phyloP scores from a whole-genome alignment of 92 coral and sea anemone genomes.

The Chrysogorgia sp. region DNA sequence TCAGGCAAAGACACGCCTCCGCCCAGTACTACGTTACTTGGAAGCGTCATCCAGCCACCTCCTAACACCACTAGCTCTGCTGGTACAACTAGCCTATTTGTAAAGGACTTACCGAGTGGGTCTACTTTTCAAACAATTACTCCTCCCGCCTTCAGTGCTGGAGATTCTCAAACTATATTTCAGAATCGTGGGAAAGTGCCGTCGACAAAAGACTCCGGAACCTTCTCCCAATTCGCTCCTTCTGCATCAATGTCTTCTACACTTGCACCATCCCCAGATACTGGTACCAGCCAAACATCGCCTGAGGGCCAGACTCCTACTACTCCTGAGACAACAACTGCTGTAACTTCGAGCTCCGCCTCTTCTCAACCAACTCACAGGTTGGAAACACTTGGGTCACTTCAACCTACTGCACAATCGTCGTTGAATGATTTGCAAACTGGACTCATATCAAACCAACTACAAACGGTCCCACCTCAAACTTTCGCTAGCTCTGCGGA shows the following conservation, averaged over 20 bases:
- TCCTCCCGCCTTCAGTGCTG: slow-evolving; percentile 1
- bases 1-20: slow-evolving; percentile 15
- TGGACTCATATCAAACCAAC: neutral
- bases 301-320: neutral
- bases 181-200: neutral
- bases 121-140: neutral
- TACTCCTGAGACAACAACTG: neutral
- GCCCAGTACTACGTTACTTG: neutral
- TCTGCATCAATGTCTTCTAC: too few species aligned
- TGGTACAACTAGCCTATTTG: neutral
- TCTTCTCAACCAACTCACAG: neutral
- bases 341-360: neutral
- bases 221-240: neutral
- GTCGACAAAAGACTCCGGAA: neutral
- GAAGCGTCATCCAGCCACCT: neutral
- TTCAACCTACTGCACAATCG: neutral
- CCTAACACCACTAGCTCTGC: neutral
- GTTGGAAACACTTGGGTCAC: neutral
- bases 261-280: neutral
- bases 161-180: neutral
- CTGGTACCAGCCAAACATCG: neutral
- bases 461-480: neutral
- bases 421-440: neutral
- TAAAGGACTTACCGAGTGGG: neutral
- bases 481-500: neutral